Percentiles rank a stretch among this genome's conserved stretches.
Evolutionary conservation across 2,113 vertebrate species (phyloP).

Genomic region (Calidris pygmaea): DNA sequence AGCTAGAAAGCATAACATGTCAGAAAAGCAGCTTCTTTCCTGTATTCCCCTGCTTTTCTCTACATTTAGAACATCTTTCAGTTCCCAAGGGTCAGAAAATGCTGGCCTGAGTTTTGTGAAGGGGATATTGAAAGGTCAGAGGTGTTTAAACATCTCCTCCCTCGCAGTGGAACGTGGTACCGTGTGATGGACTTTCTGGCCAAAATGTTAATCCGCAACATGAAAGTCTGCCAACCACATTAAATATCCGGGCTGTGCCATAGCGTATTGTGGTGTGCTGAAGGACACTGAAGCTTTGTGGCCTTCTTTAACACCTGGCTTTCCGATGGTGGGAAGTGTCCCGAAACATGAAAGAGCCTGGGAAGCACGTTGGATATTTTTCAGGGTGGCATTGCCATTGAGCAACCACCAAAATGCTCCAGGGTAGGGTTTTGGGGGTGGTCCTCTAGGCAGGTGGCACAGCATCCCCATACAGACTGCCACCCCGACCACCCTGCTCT

Average conservation of each 20-base stretch:
- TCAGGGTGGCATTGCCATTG: background rate
- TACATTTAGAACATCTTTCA: background rate
- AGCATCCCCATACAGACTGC: rapidly evolving
- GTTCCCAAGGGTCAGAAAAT: background rate
- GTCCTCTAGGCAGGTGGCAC: background rate
- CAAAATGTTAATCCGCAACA: background rate
- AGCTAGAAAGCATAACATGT: background rate
- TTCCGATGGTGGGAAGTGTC: background rate
- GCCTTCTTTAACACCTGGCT: background rate
- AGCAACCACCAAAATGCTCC: background rate
- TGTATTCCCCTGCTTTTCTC: background rate
- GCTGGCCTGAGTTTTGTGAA: background rate
- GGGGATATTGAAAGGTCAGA: background rate
- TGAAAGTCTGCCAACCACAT: background rate
- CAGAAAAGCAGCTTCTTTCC: background rate
- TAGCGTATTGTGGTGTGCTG: rapidly evolving
- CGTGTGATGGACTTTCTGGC: background rate
- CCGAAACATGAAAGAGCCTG: background rate
- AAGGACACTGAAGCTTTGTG: background rate
- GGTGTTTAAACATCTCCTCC: background rate
- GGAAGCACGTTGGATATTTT: background rate
- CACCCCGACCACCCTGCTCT: background rate
- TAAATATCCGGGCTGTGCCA: background rate
- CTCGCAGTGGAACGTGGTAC: background rate
- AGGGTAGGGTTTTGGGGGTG: rapidly evolving